Evolutionary conservation across 2,888 invertebrate species (phyloP), one percentile per base, ranked within the genome.

Genomic region (Drosophila paramelanica): DNA sequence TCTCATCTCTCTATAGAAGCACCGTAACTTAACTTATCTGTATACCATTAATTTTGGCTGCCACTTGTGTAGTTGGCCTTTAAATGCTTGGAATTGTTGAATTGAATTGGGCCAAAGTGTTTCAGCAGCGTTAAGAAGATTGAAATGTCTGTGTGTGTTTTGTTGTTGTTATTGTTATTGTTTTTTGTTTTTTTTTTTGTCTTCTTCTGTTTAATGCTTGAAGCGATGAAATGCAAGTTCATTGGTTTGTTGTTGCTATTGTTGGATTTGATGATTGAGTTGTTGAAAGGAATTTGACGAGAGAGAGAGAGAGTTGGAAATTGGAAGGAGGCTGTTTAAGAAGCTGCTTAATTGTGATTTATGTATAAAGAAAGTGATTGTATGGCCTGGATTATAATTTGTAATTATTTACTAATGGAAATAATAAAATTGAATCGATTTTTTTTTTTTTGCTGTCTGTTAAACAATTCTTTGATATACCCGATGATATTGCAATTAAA

Each of bases 41-140:
- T 55, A 57, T 52, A 55, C 66, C 67, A 68, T 72, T 79, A 76
- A 68, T 73, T 76, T 59, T 59, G 53, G 62, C 36, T 61, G 65
- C 50, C 46, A 60, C 70, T 73, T 58, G 80, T 59, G 64, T 79
- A 67, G 88, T 60, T 66, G 68, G 83, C 51, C 67, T 77, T 68
- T 50, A 73, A 85, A 76, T 71, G 85, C 59, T 82, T 79, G 42
- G 66, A 62, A 67, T 82, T 62, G 71, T 73, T 59, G 17, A 55
- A 72, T 70, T 61, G 53, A 80, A 81, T 81, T 80, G 69, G 83
- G 87, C 84, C 84, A 88, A 80, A 86, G 74, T 70, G 88, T 83
- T 83, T 71, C 71, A 83, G 74, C 81, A 60, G 77, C 69, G 56
- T 53, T 61, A 57, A 72, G 53, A 64, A 67, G 67, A 82, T 79